phyloP scores from a whole-genome alignment of 2,797 vertebrate species.

The Propithecus deckenii region DNA sequence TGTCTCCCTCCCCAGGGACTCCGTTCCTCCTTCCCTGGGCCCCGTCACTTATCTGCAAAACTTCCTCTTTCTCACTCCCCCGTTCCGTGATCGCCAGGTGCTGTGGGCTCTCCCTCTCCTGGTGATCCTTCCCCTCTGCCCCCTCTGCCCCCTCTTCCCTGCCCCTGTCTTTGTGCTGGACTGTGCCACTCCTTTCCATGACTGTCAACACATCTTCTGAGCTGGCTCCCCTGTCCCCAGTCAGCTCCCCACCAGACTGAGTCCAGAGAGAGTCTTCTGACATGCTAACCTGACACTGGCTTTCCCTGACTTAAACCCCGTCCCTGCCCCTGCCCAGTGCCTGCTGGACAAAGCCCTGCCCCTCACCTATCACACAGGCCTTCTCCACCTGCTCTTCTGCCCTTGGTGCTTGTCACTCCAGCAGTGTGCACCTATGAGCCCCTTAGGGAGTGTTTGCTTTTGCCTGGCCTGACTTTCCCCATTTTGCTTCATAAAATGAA shows the following conservation, averaged over 20 bases:
- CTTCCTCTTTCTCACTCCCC: neutral
- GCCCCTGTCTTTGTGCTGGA: neutral
- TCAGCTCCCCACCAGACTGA: neutral
- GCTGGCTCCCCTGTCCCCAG: neutral
- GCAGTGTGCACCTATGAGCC: neutral
- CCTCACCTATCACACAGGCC: neutral
- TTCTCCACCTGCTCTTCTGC: neutral
- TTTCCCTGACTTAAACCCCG: neutral
- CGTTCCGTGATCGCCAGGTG: neutral
- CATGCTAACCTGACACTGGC: neutral
- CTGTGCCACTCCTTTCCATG: neutral
- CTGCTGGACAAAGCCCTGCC: neutral
- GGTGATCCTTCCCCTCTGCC: neutral
- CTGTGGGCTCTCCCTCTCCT: neutral
- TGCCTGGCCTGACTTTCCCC: neutral
- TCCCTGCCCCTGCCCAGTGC: no score
- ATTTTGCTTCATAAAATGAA: constrained; percentile 28
- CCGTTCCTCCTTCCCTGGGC: neutral
- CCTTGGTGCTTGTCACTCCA: neutral
- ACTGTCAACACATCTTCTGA: neutral
- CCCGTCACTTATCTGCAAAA: neutral
- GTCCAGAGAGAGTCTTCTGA: neutral
- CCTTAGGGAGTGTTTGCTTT: neutral
- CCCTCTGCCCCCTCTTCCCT: neutral
- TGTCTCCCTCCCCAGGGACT: neutral